Conservation (phyloP, 2,113 vertebrate genomes). For the Carettochelys insculpta region DNA sequence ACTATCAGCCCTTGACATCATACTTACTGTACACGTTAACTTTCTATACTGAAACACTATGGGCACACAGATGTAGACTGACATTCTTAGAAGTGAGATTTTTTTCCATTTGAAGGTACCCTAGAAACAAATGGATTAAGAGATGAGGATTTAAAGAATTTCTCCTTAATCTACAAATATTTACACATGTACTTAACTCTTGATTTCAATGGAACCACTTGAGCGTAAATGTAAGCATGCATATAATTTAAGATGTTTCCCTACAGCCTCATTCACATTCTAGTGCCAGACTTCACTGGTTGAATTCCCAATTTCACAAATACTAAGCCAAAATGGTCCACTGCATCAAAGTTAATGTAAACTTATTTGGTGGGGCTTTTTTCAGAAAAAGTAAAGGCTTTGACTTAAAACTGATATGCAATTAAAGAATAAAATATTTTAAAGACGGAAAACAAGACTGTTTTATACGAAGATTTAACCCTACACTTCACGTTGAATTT, state of each 20-base stretch:
- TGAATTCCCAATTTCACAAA: neutral
- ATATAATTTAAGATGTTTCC: neutral
- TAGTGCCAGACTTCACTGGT: neutral
- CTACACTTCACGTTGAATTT: neutral
- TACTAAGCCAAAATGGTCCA: neutral
- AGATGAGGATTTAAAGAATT: neutral
- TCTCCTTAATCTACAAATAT: neutral
- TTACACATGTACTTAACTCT: neutral
- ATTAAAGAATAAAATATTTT: neutral
- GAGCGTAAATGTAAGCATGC: neutral
- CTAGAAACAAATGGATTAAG: neutral
- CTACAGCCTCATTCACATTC: neutral
- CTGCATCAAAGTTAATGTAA: neutral
- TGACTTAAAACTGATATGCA: neutral
- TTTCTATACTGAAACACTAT: neutral
- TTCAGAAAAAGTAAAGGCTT: neutral
- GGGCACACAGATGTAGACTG: neutral
- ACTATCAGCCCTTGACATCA: neutral
- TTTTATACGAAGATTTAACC: neutral
- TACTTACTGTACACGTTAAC: neutral
- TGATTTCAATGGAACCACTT: neutral
- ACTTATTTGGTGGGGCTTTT: neutral
- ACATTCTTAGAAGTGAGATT: neutral
- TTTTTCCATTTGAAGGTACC: neutral
- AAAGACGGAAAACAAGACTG: fast-evolving